A percentile compares a stretch with the other conserved stretches of the same genome.
Conservation (phyloP, 2,113 vertebrate genomes). For the Bubalus kerabau region DNA sequence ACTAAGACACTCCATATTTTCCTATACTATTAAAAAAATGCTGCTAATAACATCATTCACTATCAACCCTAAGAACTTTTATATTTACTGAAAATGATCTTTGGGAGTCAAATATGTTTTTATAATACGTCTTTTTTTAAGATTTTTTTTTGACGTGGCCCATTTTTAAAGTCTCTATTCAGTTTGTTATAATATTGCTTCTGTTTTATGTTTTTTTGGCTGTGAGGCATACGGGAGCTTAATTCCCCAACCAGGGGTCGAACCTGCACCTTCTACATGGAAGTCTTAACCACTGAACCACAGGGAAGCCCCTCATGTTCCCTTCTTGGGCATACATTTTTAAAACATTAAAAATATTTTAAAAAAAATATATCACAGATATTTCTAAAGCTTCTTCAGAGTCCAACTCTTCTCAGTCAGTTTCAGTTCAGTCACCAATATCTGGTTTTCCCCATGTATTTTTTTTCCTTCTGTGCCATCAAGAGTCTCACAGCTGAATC, state of each 20-base stretch:
- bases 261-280: neutral
- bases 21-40: neutral
- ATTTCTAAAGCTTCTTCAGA: neutral
- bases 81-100: neutral
- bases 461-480: neutral
- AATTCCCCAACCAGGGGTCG: fast-evolving
- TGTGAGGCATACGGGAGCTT: neutral
- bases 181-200: neutral
- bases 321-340: neutral
- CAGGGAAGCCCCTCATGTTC: neutral
- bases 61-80: neutral
- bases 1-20: neutral
- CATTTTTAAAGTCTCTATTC: neutral
- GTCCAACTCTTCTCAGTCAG: neutral
- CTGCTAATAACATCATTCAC: neutral
- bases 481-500: neutral
- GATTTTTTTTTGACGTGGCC: neutral
- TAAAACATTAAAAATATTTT: neutral
- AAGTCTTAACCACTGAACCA: neutral
- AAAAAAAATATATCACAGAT: neutral
- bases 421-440: neutral
- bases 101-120: neutral
- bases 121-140: neutral
- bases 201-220: neutral
- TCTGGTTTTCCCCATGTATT: neutral